Evolutionary conservation across 2,888 invertebrate genomes (phyloP), one percentile per base, ranked within the genome.

Genomic region (Epinotia ramella): DNA sequence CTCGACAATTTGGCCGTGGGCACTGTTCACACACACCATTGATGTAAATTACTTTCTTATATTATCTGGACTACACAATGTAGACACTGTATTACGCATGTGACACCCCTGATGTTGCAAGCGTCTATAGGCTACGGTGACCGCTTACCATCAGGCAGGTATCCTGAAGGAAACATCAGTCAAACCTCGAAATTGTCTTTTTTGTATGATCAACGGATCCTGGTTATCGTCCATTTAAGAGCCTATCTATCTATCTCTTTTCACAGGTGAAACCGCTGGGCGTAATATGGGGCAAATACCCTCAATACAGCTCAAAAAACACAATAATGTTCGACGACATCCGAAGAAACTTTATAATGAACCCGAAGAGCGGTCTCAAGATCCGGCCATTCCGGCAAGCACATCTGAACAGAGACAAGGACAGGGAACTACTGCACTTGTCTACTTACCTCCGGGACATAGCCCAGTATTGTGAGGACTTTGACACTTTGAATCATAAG

Each of bases 311-410:
- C 66, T 94, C 97, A 0, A 97, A 97, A 86, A 99, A 99, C 88
- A 99, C 99, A 0, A 98, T 99, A 79, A 99, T 99, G 99, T 98
- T 99, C 84, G 99, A 99, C 86, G 99, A 99, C 84, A 97, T 99
- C 57, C 95, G 99, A 73, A 95, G 99, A 81, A 99, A 99, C 91
- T 99, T 99, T 85, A 96, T 99, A 57, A 99, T 99, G 99, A 99
- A 99, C 89, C 99, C 99, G 0, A 97, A 97, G 83, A 98, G 97
- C 77, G 99, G 99, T 0, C 93, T 99, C 0, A 97, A 97, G 89
- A 99, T 99, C 83, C 95, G 97, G 84, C 97, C 99, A 0, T 99
- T 99, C 88, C 95, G 97, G 6, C 97, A 99, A 85, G 99, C 99
- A 0, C 99, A 99, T 85, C 89, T 97, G 0, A 99, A 98, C 88